Base-by-base conservation (phyloP, 2,888 invertebrate species). In the Saturnia pavonia region DNA sequence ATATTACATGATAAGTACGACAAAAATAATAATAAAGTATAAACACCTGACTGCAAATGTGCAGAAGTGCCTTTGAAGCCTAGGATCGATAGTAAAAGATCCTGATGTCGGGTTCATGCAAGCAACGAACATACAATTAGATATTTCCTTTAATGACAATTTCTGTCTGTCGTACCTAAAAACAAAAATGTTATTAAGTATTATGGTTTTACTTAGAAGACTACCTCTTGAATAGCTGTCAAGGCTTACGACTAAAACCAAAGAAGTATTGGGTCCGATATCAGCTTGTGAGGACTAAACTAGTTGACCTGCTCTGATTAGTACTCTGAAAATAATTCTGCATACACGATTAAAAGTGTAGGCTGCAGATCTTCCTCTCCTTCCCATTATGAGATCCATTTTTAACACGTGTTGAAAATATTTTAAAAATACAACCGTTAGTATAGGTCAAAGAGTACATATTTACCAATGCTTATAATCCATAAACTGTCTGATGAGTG, bases 101-200 rank as follows among this genome's bases (percentile, higher is more conserved):
- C 99, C 99, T 22, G 99, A 97, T 0, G 98, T 98, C 0, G 99
- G 99, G 90, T 99, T 99, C 99, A 99, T 99, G 87, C 98, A 98
- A 0, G 98, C 97, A 25, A 99, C 96, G 87, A 98, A 99, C 94
- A 99, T 99, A 63, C 98, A 97, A 85, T 98, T 98, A 80, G 97
- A 97, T 80, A 99, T 97, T 73, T 99, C 99, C 86, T 98, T 99
- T 16, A 99, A 87, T 0, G 96, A 94, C 73, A 99, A 92, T 85
- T 98, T 99, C 67, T 95, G 92, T 72, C 99, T 94, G 85, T 99
- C 99, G 85, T 99, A 99, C 95, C 95, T 95, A 76, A 19, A 82
- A 80, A 70, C 42, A 65, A n/a, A 51, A 68, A 25, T 19, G 14
- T n/a, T 25, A 22, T 16, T n/a, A 34, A 34, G 34, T 34, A 22